Base-by-base conservation (phyloP, 1,140 invertebrate species). In the Polypedilum pembai region DNA sequence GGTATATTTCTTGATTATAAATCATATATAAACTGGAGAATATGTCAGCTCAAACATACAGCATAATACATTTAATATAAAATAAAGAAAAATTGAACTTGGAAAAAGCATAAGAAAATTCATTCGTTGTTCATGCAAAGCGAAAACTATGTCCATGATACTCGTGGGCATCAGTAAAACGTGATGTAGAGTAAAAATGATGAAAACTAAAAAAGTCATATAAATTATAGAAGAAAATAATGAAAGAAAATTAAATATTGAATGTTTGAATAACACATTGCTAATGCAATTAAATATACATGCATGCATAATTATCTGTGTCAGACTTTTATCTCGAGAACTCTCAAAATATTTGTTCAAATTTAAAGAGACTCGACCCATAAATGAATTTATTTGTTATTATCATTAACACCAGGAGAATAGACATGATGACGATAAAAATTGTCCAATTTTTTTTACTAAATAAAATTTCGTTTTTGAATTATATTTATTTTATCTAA, bases 21-120 rank as follows among this genome's bases (percentile, higher is more conserved):
- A 56, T 56, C 45, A 56, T 56, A 56, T n/a, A 56, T 56, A 12
- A 56, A n/a, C n/a, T 56, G n/a, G 45, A n/a, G 45, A 12, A 56
- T 56, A 56, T 56, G 10, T 4, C 45, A 56, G 1, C 12, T 15
- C 15, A 15, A 56, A 56, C 12, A 15, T 56, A 56, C n/a, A 56
- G 1, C 8, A 45, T 12, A 56, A 56, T 56, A 56, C 1, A n/a
- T 33, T 33, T 33, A 33, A 45, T 45, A 45, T 45, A 1, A 10
- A 10, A 45, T 45, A 45, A 8, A 45, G 1, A 12, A 56, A 15
- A n/a, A 56, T 15, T 12, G 45, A 56, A 45, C 41, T 45, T 8
- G 8, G 41, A 45, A 10, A n/a, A 33, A 33, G n/a, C 15, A 56
- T 15, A 56, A 56, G 12, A 56, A 15, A 56, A 56, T 12, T n/a